Percentiles rank a stretch among this genome's conserved stretches.
Evolutionary conservation across 2,888 invertebrate genomes (phyloP).

Genomic region (Hipparchia sbordonii): DNA sequence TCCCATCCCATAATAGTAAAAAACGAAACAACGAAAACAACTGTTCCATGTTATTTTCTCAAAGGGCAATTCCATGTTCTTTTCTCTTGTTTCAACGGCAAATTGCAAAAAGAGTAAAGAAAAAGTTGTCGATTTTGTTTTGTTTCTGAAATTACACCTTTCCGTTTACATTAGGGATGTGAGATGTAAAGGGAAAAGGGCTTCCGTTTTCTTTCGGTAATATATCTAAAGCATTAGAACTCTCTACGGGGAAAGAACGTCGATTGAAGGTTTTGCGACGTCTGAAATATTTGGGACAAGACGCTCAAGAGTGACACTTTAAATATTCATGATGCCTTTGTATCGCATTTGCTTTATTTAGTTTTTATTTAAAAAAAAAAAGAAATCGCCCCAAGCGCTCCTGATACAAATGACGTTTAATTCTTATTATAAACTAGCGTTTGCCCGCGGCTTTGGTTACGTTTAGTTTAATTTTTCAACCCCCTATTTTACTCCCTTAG

Average conservation of each 20-base stretch:
- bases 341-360: slow-evolving; percentile 26
- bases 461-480: too few relatives aligned
- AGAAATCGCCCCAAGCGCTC: too few relatives aligned
- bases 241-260: slow-evolving; percentile 31
- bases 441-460: too few relatives aligned
- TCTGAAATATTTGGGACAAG: slow-evolving; percentile 43
- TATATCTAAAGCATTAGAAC: slow-evolving; percentile 28
- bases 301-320: slow-evolving; percentile 29
- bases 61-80: not conserved
- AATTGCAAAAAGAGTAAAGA: slow-evolving; percentile 17
- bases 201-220: slow-evolving; percentile 32
- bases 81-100: slow-evolving; percentile 18
- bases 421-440: too few relatives aligned
- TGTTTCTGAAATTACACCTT: slow-evolving; percentile 35
- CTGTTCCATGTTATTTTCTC: not conserved
- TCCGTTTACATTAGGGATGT: slow-evolving; percentile 34
- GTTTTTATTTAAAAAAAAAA: not conserved
- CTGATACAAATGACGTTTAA: too few relatives aligned
- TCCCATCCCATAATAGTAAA: not conserved
- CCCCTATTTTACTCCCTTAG: too few relatives aligned
- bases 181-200: slow-evolving; percentile 30
- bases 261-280: slow-evolving; percentile 44
- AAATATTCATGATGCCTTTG: slow-evolving; percentile 32
- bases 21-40: slow-evolving; percentile 5
- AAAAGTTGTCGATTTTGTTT: slow-evolving; percentile 23